phyloP scores from a whole-genome alignment of 2,113 vertebrate species.

The Eleginops maclovinus region DNA sequence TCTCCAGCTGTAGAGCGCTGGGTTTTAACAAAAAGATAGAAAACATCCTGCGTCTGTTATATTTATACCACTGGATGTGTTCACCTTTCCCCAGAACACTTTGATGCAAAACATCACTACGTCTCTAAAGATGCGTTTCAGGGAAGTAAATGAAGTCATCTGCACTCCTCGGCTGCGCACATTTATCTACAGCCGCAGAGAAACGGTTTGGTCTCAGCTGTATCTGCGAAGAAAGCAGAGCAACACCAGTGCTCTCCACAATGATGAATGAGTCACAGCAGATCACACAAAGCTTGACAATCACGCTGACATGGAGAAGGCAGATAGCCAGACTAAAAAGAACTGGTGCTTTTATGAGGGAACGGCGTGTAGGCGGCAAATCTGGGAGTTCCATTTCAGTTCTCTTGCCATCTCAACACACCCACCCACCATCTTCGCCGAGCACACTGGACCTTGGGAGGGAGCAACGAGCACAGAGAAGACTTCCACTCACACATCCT shows the following conservation, averaged over 20 bases:
- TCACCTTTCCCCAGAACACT: conserved; percentile 23
- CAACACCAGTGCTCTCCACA: conserved; percentile 64
- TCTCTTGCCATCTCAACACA: conserved; percentile 74
- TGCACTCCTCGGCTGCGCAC: neutral
- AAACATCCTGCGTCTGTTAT: neutral
- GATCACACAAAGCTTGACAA: conserved; percentile 77
- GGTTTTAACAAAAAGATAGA: neutral
- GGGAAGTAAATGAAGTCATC: conserved; percentile 45
- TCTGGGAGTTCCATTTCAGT: conserved; percentile 82
- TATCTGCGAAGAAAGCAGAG: conserved; percentile 51
- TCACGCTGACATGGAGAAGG: conserved; percentile 75
- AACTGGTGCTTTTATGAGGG: conserved; percentile 70
- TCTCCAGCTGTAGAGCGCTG: neutral
- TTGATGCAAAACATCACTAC: conserved; percentile 13
- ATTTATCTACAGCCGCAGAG: conserved; percentile 42
- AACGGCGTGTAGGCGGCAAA: conserved; percentile 71
- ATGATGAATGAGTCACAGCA: conserved; percentile 76
- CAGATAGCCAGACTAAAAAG: conserved; percentile 76
- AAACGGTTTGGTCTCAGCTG: conserved; percentile 35
- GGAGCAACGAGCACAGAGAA: conserved; percentile 57
- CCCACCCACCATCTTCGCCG: conserved; percentile 70
- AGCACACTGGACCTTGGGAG: conserved; percentile 65
- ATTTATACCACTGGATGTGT: conserved; percentile 24
- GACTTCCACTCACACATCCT: conserved; percentile 74
- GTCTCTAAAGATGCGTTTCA: conserved; percentile 11